Evolutionary conservation across 2,888 invertebrate species (phyloP).

Genomic region (Lissonota sp.): DNA sequence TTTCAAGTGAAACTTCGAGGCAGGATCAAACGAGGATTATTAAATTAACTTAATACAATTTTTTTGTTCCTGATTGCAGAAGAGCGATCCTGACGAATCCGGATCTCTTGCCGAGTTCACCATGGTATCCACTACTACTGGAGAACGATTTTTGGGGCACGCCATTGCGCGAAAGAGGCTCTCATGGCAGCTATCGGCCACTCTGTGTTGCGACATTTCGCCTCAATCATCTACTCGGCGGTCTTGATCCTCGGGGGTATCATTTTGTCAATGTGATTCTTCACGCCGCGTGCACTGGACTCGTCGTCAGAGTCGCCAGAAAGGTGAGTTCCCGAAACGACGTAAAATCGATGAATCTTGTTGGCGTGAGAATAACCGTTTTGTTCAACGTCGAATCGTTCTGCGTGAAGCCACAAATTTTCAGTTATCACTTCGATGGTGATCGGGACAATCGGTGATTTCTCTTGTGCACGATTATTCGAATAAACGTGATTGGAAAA

Average conservation of each 20-base stretch:
- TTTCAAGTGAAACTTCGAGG: neutral
- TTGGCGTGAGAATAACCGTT: too few species aligned
- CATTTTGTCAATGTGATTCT: constrained; percentile 94
- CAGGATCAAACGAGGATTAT: too few species aligned
- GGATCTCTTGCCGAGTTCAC: constrained; percentile 94
- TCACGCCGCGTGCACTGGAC: constrained; percentile 93
- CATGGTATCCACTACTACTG: constrained; percentile 92
- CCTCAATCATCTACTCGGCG: constrained; percentile 91
- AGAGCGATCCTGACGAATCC: constrained; percentile 98
- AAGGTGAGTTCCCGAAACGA: constrained; percentile 83
- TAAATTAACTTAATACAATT: neutral
- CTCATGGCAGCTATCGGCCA: constrained; percentile 98
- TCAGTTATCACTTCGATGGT: neutral
- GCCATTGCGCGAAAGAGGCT: constrained; percentile 95
- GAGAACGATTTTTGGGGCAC: constrained; percentile 99
- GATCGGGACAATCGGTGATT: constrained; percentile 3
- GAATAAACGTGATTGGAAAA: neutral
- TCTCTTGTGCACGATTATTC: neutral
- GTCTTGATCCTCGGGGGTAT: constrained; percentile 92
- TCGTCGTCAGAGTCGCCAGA: constrained; percentile 92
- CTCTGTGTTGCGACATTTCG: constrained; percentile 95
- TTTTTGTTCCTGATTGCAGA: constrained; percentile 85
- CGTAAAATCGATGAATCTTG: too few species aligned
- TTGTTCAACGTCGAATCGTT: too few species aligned
- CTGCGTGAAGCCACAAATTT: neutral